A percentile compares a stretch with the other conserved stretches of the same genome.
These are phyloP conservation scores for Pantala flavescens DNA, from an alignment of 1,140 invertebrate genomes.

Conservation along the genomic window DNA sequence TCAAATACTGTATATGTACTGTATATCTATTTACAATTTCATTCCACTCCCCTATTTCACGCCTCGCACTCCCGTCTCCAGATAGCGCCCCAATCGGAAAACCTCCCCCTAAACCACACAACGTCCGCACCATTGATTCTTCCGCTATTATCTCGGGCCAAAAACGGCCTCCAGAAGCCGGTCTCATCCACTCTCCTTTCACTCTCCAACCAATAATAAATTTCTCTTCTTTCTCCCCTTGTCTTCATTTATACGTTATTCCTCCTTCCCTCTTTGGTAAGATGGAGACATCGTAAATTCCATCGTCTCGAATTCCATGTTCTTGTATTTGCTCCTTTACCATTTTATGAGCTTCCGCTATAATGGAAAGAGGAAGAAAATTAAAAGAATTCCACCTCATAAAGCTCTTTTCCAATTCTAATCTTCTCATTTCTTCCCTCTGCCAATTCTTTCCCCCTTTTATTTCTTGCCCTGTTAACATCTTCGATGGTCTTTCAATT, in stretches of 20 bases:
- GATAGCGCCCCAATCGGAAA: background rate
- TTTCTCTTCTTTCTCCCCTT: background rate
- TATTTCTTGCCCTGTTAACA: background rate
- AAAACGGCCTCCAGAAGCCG: background rate
- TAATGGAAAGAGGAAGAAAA: background rate
- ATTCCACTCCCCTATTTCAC: background rate
- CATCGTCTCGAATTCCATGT: background rate
- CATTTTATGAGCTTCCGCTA: background rate
- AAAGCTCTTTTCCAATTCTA: background rate
- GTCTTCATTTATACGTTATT: background rate
- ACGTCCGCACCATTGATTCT: background rate
- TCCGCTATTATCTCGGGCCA: background rate
- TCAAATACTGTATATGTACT: too few relatives aligned
- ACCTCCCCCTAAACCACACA: background rate
- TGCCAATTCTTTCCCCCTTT: background rate
- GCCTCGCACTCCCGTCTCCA: background rate
- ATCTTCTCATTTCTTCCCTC: background rate
- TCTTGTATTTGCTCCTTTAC: background rate
- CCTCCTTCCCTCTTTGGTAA: background rate
- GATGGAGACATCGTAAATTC: constrained; percentile 5
- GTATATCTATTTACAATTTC: too few relatives aligned
- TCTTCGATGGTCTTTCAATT: too few relatives aligned
- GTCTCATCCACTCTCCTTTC: background rate
- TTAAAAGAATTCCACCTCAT: constrained; percentile 7
- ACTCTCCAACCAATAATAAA: background rate